These are phyloP conservation scores for Anastrepha ludens DNA, from an alignment of 1,140 invertebrate species.

Conservation along the genomic window DNA sequence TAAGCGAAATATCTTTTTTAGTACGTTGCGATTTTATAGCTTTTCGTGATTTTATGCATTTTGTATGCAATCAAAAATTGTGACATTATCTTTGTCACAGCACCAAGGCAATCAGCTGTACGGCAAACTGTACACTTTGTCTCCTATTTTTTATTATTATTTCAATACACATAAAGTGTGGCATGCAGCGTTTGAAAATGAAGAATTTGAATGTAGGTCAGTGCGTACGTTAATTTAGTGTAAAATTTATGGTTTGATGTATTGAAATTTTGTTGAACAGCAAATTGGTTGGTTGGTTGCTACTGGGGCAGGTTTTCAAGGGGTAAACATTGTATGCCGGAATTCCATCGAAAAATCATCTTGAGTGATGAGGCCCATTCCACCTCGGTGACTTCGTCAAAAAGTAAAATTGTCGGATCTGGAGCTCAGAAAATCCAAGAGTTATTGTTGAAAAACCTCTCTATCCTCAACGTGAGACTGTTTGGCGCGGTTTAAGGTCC, in stretches of 20 bases:
- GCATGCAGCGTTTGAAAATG: neutral
- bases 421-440: too few relatives aligned
- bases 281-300: too few relatives aligned
- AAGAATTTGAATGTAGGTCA: neutral
- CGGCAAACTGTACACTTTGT: neutral
- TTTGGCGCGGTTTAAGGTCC: too few relatives aligned
- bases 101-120: neutral
- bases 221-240: neutral
- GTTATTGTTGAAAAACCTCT: too few relatives aligned
- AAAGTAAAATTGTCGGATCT: too few relatives aligned
- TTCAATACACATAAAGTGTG: neutral
- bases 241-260: neutral
- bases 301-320: too few relatives aligned
- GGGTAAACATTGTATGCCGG: too few relatives aligned
- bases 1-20: neutral
- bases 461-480: too few relatives aligned
- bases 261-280: neutral
- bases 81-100: neutral
- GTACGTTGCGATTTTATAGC: neutral
- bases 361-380: too few relatives aligned
- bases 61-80: neutral
- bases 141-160: neutral
- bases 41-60: neutral
- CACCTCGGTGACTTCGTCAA: too few relatives aligned
- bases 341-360: too few relatives aligned